These are phyloP conservation scores for Solenopsis invicta DNA, from an alignment of 1,140 invertebrate genomes.

Conservation along the genomic window DNA sequence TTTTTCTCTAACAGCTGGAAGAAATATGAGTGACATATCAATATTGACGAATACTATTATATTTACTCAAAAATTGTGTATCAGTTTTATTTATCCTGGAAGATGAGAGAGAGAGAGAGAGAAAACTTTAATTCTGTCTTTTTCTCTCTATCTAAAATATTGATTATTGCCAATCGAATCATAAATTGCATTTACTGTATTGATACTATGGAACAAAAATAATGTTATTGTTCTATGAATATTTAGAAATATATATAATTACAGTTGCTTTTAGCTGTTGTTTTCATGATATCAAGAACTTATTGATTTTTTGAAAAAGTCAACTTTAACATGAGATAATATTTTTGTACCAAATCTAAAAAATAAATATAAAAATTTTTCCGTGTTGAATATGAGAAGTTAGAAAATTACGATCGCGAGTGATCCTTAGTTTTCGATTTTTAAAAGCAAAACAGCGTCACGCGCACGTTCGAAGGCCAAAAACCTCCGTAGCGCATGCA, in stretches of 20 bases:
- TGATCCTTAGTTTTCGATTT: slow-evolving; percentile 1
- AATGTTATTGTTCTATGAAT: not conserved
- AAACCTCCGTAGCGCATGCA: slow-evolving; percentile 32
- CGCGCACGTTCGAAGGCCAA: not conserved
- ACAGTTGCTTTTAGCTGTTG: not conserved
- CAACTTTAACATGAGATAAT: not conserved
- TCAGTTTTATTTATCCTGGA: not conserved
- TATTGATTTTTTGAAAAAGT: not conserved
- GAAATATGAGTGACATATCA: slow-evolving; percentile 24
- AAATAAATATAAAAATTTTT: not conserved
- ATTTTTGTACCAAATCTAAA: not conserved
- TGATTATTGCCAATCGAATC: not conserved
- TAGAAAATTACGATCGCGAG: not conserved
- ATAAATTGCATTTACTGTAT: slow-evolving; percentile 1
- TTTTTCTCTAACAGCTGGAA: not conserved
- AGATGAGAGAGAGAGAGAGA: not conserved
- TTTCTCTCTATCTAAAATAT: not conserved
- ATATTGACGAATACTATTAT: slow-evolving; percentile 18
- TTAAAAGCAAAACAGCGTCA: slow-evolving; percentile 21
- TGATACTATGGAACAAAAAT: not conserved
- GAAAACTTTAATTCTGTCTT: not conserved
- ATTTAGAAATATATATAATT: not conserved
- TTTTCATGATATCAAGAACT: not conserved
- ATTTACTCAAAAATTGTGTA: slow-evolving; percentile 17
- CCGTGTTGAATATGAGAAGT: not conserved